phyloP scores from a whole-genome alignment of 23 tunicate species.

The Pegea sp. region DNA sequence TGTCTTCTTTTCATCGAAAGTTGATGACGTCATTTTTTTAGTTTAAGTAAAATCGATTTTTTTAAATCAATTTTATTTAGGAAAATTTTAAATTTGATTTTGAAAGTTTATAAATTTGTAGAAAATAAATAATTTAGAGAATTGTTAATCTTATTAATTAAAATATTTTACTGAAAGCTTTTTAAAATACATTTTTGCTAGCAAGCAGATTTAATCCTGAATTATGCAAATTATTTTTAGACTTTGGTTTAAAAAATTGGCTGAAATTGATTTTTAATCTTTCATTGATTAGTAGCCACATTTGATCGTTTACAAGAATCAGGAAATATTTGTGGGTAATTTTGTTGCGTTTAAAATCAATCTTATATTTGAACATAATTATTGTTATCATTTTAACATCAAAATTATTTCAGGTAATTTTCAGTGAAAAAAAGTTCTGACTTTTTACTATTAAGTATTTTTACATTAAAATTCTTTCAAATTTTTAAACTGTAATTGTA shows the following conservation, averaged over 20 bases:
- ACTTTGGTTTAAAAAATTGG: neutral
- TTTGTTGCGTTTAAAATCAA: too few relatives aligned
- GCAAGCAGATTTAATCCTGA: neutral
- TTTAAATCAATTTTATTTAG: neutral
- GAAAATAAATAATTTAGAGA: neutral
- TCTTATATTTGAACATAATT: too few relatives aligned
- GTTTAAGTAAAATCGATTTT: neutral
- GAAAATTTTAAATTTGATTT: conserved; percentile 1
- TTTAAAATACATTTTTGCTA: neutral
- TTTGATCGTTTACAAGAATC: neutral
- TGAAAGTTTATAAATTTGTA: neutral
- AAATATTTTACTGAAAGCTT: neutral
- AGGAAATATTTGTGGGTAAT: too few relatives aligned
- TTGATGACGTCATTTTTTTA: too few relatives aligned
- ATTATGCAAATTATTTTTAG: neutral
- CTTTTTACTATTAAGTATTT: too few relatives aligned
- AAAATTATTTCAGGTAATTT: too few relatives aligned
- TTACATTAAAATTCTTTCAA: too few relatives aligned
- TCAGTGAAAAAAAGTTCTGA: too few relatives aligned
- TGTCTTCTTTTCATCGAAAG: too few relatives aligned
- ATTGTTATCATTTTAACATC: too few relatives aligned
- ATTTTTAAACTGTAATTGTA: too few relatives aligned
- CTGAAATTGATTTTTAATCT: neutral
- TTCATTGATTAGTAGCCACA: neutral
- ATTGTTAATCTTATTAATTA: neutral